Base-by-base conservation (phyloP, 2,888 invertebrate genomes). In the Rhamphomyia laevipes region DNA sequence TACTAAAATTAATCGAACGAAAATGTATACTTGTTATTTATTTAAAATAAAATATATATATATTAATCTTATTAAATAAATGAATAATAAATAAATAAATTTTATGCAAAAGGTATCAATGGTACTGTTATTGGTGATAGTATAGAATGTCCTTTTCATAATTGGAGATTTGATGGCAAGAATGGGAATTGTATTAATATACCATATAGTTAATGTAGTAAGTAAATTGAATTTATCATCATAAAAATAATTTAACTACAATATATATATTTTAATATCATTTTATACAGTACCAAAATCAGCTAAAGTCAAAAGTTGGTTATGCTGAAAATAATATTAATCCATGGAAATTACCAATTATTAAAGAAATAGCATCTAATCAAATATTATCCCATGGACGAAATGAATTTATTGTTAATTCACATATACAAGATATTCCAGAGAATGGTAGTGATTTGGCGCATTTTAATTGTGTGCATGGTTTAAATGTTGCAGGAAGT, bases 401-500 rank as follows among this genome's bases (percentile, higher is more conserved):
- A 6, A 88, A 86, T 47, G 86, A 89, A 61, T 90, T 86, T 60
- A 70, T 76, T 10, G 75, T 89, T 49, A 82, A 79, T 60, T 81
- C 84, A 49, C 90, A 90, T 62, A 82, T 89, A 53, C 49, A 47
- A 41, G 18, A 93, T 59, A 85, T 92, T 35, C 89, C 91, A 0
- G 92, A 92, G 64, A 93, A 93, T 59, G 92, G 90, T 0, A 86
- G 90, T 0, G 92, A 93, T 60, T 75, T 85, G 2, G 82, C 85
- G 0, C 93, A 93, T 63, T 73, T 93, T 18, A 77, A 76, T 47
- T 81, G 84, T 0, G 78, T 93, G 0, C 93, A 93, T 58, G 77
- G 78, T 0, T 75, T 80, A 0, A 75, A 74, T 0, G 42, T 78
- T n/a, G 73, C 73, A 49, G 74, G 80, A 18, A 63, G 70, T 47